These are phyloP conservation scores for Zeugodacus cucurbitae DNA, from an alignment of 1,140 invertebrate species.

Conservation along the genomic window DNA sequence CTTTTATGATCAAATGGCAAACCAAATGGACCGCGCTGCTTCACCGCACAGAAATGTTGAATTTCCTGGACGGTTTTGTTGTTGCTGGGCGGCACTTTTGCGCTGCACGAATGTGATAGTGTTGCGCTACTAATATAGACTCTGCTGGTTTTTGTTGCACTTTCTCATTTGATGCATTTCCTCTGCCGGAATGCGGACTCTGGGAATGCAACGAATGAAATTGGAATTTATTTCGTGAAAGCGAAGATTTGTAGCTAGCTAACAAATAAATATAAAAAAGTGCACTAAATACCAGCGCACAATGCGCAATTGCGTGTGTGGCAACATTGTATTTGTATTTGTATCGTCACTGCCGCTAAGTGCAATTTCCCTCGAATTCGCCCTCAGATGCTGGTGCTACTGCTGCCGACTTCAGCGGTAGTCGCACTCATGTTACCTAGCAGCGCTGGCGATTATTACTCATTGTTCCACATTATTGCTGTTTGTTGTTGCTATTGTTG, in stretches of 20 bases:
- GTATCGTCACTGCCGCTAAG: neutral
- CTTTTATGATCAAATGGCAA: slow-evolving; percentile 15
- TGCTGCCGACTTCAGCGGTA: neutral
- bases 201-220: neutral
- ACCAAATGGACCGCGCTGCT: neutral
- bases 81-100: neutral
- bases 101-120: neutral
- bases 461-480: neutral
- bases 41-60: neutral
- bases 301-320: neutral
- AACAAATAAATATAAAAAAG: neutral
- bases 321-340: neutral
- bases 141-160: neutral
- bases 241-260: neutral
- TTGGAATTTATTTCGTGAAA: slow-evolving; percentile 22
- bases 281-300: neutral
- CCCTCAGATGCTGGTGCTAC: neutral
- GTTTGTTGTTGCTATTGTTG: neutral
- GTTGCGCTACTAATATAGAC: neutral
- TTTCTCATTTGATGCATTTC: neutral
- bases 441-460: slow-evolving; percentile 12
- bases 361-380: neutral
- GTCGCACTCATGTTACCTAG: neutral
- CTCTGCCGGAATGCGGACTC: neutral
- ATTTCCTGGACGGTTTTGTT: neutral